Evolutionary conservation across 1,140 invertebrate genomes (phyloP).

Genomic region (Phthorimaea operculella): DNA sequence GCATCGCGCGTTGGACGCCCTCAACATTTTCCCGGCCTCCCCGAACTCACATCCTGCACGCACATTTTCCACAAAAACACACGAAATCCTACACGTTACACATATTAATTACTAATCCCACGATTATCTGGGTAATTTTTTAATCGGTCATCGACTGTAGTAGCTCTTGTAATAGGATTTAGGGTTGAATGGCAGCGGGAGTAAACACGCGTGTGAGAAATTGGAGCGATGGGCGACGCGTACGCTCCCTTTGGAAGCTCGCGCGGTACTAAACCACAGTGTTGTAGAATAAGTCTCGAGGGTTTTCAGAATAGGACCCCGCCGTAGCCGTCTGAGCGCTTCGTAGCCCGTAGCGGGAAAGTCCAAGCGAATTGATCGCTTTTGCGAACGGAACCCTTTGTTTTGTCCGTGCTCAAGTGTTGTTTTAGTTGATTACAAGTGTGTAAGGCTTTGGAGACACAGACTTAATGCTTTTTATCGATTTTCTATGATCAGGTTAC

Average conservation of each 20-base stretch:
- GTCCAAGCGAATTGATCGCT: too few species aligned
- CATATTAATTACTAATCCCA: conserved; percentile 36
- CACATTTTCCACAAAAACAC: conserved; percentile 43
- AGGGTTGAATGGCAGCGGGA: conserved; percentile 38
- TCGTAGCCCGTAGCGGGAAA: too few species aligned
- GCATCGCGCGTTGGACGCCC: conserved; percentile 40
- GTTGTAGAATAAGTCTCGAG: too few species aligned
- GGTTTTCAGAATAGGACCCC: too few species aligned
- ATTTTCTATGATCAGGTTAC: too few species aligned
- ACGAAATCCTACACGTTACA: conserved; percentile 26
- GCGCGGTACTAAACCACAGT: conserved; percentile 38
- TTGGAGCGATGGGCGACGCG: conserved; percentile 19
- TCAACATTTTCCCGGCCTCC: conserved; percentile 61
- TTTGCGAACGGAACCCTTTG: too few species aligned
- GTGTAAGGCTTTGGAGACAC: too few species aligned
- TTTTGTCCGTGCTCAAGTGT: too few species aligned
- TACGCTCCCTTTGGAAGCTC: conserved; percentile 22
- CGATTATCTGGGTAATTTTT: conserved; percentile 39
- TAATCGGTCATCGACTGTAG: conserved; percentile 37
- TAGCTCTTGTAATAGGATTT: conserved; percentile 49
- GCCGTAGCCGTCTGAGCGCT: too few species aligned
- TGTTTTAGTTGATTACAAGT: too few species aligned
- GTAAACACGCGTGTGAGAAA: conserved; percentile 34
- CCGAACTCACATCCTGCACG: conserved; percentile 43
- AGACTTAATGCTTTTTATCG: too few species aligned